Conservation (phyloP, 2,113 vertebrate genomes). For the Embiotoca jacksoni region DNA sequence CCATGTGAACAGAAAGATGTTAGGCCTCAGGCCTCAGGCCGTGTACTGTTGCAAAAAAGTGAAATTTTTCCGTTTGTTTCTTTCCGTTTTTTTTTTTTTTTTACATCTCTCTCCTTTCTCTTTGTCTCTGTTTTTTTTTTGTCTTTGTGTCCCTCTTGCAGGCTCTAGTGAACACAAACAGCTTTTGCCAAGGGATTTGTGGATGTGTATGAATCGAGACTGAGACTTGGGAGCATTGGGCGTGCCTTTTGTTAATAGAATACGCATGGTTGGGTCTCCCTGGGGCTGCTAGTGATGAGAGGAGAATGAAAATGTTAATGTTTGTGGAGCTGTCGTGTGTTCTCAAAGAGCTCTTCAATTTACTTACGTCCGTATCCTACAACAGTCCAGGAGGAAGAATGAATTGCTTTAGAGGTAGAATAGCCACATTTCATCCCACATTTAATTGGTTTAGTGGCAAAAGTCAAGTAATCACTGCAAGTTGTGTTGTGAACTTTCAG, state of each 20-base stretch:
- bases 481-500: neutral
- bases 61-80: constrained; percentile 38
- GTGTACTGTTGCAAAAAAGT: constrained; percentile 37
- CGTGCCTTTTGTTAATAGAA: constrained; percentile 84
- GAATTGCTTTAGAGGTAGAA: constrained; percentile 23
- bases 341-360: constrained; percentile 65
- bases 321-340: constrained; percentile 68
- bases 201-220: constrained; percentile 77
- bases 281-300: constrained; percentile 76
- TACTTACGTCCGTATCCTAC: constrained; percentile 29
- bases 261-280: constrained; percentile 79
- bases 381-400: constrained; percentile 40
- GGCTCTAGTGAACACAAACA: constrained; percentile 82
- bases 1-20: constrained; percentile 27
- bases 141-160: constrained; percentile 60
- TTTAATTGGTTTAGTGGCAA: constrained; percentile 20
- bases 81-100: constrained; percentile 41
- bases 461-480: constrained; percentile 2
- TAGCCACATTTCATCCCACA: constrained; percentile 15
- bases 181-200: constrained; percentile 79
- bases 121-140: constrained; percentile 44
- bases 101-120: constrained; percentile 37
- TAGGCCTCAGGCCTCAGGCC: constrained; percentile 9
- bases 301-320: constrained; percentile 82
- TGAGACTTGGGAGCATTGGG: constrained; percentile 75